Conservation (phyloP, 2,888 invertebrate species). For the Drosophila crucigera region DNA sequence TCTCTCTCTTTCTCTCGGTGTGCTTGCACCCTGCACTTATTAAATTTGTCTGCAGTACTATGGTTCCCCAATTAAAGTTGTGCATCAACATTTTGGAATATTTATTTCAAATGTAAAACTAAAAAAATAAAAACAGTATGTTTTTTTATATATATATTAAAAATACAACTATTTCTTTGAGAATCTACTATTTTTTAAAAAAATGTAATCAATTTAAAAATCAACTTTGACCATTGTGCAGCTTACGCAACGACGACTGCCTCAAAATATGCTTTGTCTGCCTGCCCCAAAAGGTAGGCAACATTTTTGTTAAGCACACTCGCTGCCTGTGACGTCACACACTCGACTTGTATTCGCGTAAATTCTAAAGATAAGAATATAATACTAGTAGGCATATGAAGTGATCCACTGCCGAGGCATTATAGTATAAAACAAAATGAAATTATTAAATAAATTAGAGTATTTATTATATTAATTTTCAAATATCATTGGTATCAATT, state of each 20-base stretch:
- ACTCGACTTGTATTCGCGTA: background rate
- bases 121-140: background rate
- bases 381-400: background rate
- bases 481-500: background rate
- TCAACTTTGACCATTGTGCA: background rate
- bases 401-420: background rate
- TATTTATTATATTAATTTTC: background rate
- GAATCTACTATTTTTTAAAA: too few relatives aligned
- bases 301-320: background rate
- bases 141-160: background rate
- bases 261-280: background rate
- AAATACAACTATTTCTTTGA: background rate
- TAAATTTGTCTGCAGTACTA: background rate
- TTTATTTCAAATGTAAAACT: background rate
- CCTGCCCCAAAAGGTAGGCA: constrained; percentile 21
- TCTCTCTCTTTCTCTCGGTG: too few relatives aligned
- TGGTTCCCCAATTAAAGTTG: background rate
- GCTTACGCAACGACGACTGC: background rate
- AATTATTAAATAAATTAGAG: background rate
- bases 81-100: background rate
- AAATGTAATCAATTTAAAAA: background rate
- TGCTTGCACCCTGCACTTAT: background rate
- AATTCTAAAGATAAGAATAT: background rate
- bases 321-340: constrained; percentile 39
- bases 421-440: background rate